Evolutionary conservation across 2,888 invertebrate species (phyloP).

Genomic region (Tridacna crocea): DNA sequence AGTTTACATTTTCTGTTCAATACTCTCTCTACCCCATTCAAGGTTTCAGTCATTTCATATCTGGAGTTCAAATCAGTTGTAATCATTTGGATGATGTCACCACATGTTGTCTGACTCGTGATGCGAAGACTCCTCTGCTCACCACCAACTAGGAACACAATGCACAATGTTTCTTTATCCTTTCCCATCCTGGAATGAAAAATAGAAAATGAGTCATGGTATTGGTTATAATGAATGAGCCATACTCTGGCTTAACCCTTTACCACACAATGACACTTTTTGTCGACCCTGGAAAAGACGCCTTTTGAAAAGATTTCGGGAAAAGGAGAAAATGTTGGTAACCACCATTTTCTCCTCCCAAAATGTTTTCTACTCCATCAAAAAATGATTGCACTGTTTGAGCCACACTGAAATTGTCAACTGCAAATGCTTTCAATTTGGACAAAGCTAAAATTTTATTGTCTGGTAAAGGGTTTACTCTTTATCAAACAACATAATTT

Average conservation of each 20-base stretch:
- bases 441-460: too few relatives aligned
- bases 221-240: background rate
- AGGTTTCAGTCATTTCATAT: background rate
- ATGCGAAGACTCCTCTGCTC: background rate
- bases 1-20: background rate
- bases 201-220: background rate
- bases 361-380: too few relatives aligned
- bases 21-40: background rate
- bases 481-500: too few relatives aligned
- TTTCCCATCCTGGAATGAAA: background rate
- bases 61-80: background rate
- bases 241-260: background rate
- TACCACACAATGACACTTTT: background rate
- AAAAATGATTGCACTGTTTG: too few relatives aligned
- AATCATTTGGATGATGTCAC: background rate
- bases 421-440: too few relatives aligned
- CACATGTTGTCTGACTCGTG: constrained; percentile 1
- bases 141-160: background rate
- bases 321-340: too few relatives aligned
- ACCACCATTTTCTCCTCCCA: too few relatives aligned
- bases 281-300: too few relatives aligned
- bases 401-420: too few relatives aligned
- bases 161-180: background rate
- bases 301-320: too few relatives aligned
- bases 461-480: too few relatives aligned